A percentile compares a stretch with the other conserved stretches of the same genome.
Evolutionary conservation across 2,797 vertebrate species (phyloP).

Genomic region (Hypotaenidia philippensis): DNA sequence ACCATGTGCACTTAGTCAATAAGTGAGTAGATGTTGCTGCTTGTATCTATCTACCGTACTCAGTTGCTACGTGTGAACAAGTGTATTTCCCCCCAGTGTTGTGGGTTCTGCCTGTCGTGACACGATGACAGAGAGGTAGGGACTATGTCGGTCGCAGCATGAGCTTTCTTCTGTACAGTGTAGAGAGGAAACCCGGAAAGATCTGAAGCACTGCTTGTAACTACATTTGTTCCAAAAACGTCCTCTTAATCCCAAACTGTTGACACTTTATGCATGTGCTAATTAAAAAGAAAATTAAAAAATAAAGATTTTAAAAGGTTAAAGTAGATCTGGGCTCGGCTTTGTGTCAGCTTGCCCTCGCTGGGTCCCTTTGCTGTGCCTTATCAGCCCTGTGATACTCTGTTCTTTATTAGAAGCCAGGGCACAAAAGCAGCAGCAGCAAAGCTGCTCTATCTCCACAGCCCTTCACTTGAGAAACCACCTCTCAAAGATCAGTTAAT

Average conservation of each 20-base stretch:
- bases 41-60: slow-evolving; percentile 70
- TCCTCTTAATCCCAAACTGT: slow-evolving; percentile 68
- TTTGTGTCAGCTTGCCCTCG: not conserved
- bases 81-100: slow-evolving; percentile 62
- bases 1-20: slow-evolving; percentile 71
- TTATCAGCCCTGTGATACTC: not conserved
- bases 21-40: slow-evolving; percentile 75
- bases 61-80: slow-evolving; percentile 72
- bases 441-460: not conserved
- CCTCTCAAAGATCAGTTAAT: not conserved
- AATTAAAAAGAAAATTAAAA: slow-evolving; percentile 17
- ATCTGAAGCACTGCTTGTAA: slow-evolving; percentile 53
- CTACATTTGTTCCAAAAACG: slow-evolving; percentile 52
- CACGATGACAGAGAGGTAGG: slow-evolving; percentile 22
- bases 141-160: not conserved
- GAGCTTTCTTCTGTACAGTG: slow-evolving; percentile 43
- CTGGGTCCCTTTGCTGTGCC: not conserved
- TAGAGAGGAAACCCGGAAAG: slow-evolving; percentile 20
- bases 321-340: not conserved
- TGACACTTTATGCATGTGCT: slow-evolving; percentile 81
- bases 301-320: slow-evolving; percentile 76
- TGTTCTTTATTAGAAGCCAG: not conserved
- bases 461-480: not conserved
- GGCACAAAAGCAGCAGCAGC: not conserved
- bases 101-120: slow-evolving; percentile 66